phyloP scores from a whole-genome alignment of 1,140 invertebrate genomes.

The Leptinotarsa defecta region DNA sequence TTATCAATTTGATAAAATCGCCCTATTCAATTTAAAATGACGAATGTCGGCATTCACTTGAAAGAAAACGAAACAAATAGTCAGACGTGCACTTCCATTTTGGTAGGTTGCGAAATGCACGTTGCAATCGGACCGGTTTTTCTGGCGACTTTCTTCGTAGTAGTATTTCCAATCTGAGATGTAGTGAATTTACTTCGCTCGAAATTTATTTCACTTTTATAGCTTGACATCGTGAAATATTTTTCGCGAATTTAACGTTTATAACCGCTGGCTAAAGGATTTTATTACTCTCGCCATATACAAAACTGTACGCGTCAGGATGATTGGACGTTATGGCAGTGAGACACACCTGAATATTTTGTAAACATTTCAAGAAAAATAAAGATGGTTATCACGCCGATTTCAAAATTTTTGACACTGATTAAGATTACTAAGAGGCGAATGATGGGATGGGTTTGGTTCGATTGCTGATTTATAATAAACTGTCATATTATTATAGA shows the following conservation, averaged over 20 bases:
- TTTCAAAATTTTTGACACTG: no score
- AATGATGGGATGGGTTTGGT: no score
- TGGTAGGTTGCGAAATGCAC: constrained; percentile 1
- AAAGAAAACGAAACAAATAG: not conserved
- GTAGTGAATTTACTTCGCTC: not conserved
- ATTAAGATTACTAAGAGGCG: no score
- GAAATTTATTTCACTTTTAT: constrained; percentile 7
- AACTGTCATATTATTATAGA: no score
- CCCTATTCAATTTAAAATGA: no score
- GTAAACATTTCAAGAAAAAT: no score
- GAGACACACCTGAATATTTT: constrained; percentile 5
- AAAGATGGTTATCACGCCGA: no score
- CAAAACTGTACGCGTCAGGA: not conserved
- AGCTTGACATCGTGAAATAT: not conserved
- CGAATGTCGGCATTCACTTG: not conserved
- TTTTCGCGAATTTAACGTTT: not conserved
- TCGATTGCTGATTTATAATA: no score
- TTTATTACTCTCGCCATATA: not conserved
- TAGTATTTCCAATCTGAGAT: not conserved
- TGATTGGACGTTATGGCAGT: not conserved
- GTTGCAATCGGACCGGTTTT: not conserved
- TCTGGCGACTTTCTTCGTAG: not conserved
- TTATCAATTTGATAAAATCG: no score
- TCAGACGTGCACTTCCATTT: not conserved
- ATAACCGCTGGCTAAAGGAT: not conserved